phyloP scores from a whole-genome alignment of 2,888 invertebrate species.

The Erebia epiphron region DNA sequence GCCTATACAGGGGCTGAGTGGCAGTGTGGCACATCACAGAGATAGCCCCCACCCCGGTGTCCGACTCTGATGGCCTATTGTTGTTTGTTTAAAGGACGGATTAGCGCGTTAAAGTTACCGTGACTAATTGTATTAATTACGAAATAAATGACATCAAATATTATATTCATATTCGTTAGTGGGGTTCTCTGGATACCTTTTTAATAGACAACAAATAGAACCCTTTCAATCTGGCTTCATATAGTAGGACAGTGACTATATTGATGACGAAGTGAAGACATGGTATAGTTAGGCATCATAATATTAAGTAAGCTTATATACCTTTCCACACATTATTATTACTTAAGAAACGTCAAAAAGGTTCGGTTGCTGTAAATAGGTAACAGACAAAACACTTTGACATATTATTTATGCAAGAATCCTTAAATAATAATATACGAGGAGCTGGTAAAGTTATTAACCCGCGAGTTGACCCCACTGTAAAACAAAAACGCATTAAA shows the following conservation, averaged over 20 bases:
- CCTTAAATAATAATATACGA: not conserved
- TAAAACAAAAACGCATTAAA: constrained; percentile 16
- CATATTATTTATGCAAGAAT: not conserved
- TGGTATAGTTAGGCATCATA: no score
- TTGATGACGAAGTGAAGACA: no score
- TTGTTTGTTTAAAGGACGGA: not conserved
- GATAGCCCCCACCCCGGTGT: not conserved
- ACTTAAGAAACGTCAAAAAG: no score
- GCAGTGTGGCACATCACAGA: not conserved
- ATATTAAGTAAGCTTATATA: no score
- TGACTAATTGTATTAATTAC: constrained; percentile 9
- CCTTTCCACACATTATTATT: no score
- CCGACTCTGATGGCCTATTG: not conserved
- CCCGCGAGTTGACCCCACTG: not conserved
- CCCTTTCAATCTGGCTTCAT: no score
- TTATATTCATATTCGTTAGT: not conserved
- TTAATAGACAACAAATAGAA: not conserved
- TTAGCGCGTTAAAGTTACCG: not conserved
- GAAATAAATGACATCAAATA: not conserved
- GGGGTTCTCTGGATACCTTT: not conserved
- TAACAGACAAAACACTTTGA: no score
- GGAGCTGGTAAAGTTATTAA: constrained; percentile 4
- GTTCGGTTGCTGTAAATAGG: no score
- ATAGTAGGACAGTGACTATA: no score
- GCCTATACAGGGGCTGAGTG: not conserved